Conservation (phyloP, 2,888 invertebrate genomes). For the Diarsia rubi region DNA sequence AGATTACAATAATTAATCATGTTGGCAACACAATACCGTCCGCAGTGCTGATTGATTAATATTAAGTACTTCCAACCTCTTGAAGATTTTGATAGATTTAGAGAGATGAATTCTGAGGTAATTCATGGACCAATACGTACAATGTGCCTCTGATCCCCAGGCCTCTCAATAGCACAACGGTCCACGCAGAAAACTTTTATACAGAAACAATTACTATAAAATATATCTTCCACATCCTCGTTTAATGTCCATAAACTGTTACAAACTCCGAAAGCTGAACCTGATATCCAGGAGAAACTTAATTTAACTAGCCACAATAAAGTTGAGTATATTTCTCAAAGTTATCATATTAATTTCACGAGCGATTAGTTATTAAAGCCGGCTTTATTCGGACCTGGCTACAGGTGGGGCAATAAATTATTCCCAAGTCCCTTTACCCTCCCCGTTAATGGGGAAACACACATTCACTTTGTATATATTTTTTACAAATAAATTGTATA, state of each 20-base stretch:
- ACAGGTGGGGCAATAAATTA: constrained; percentile 77
- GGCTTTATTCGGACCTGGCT: constrained; percentile 68
- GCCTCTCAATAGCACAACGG: not conserved
- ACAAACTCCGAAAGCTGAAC: constrained; percentile 21
- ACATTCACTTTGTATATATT: constrained; percentile 64
- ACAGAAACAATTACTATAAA: constrained; percentile 9
- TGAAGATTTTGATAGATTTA: constrained; percentile 31
- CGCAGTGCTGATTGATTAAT: constrained; percentile 39
- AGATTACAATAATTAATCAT: constrained; percentile 53
- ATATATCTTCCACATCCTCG: not conserved
- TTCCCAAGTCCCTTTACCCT: constrained; percentile 59
- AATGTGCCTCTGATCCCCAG: not conserved
- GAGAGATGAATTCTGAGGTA: constrained; percentile 18
- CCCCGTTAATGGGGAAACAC: constrained; percentile 67
- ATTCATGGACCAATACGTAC: not conserved
- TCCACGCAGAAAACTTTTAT: not conserved
- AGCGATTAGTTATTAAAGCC: constrained; percentile 76
- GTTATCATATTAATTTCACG: constrained; percentile 77
- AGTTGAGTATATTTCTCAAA: constrained; percentile 68
- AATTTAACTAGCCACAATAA: constrained; percentile 66
- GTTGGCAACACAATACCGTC: constrained; percentile 40
- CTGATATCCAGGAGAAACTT: constrained; percentile 45
- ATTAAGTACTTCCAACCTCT: constrained; percentile 34
- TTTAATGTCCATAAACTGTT: constrained; percentile 32
- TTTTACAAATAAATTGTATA: constrained; percentile 37